Conservation (phyloP, 2,113 vertebrate species). For the Larimichthys crocea region DNA sequence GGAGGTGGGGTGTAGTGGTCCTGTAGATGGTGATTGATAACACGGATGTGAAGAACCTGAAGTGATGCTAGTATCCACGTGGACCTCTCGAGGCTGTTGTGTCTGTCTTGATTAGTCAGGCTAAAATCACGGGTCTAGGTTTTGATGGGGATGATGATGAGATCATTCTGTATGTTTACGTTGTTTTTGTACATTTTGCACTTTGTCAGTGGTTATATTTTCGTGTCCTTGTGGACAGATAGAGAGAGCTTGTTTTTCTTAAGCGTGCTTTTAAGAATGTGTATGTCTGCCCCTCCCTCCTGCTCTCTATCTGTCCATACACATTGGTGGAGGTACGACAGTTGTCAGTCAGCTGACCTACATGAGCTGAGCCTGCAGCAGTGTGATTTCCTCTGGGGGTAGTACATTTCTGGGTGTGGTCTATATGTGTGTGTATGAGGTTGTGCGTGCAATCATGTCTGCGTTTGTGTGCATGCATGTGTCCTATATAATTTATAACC, state of each 20-base stretch:
- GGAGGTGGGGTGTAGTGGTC: background rate
- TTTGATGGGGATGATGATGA: background rate
- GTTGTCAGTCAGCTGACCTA: conserved; percentile 71
- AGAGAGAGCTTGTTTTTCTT: background rate
- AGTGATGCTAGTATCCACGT: conserved; percentile 14
- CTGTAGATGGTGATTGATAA: background rate
- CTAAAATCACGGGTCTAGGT: conserved; percentile 53
- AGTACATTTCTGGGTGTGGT: conserved; percentile 43
- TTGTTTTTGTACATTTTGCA: background rate
- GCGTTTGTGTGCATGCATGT: conserved; percentile 3
- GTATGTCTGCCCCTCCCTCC: conserved; percentile 14
- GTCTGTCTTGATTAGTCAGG: conserved; percentile 46
- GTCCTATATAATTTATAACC: conserved; percentile 38
- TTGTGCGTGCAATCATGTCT: conserved; percentile 9
- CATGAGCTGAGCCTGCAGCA: conserved; percentile 60
- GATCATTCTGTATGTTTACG: conserved; percentile 1
- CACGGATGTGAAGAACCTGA: conserved; percentile 9
- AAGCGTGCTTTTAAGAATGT: background rate
- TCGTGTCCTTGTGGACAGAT: background rate
- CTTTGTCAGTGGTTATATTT: background rate
- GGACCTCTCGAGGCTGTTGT: conserved; percentile 46
- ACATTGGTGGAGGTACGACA: conserved; percentile 40
- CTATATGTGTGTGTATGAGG: background rate
- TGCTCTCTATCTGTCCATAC: conserved; percentile 51
- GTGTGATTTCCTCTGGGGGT: conserved; percentile 62